Base-by-base conservation (phyloP, 2,888 invertebrate species). In the Biston stratarius region DNA sequence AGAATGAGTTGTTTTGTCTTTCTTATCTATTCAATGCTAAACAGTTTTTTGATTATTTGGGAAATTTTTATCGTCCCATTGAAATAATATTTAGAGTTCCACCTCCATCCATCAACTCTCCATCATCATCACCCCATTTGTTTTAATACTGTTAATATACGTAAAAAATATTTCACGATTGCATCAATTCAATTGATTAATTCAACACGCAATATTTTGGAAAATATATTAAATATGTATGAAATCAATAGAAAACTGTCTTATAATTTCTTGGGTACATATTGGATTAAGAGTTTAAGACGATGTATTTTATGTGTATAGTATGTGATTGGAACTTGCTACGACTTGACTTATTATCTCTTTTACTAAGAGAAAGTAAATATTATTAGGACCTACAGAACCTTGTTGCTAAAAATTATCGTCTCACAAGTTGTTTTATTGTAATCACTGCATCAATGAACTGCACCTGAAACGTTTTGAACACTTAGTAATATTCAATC, bases 391-490 rank as follows among this genome's bases (percentile, higher is more conserved):
- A 55, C 7, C 15, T 33, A 57, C 57, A 10, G 57, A 57, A 47
- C 57, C 57, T 6, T 34, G 36, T 14, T 11, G 10, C 7, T 57
- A 10, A 12, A 24, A 57, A 34, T 36, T 5, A 45, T 14, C 7
- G 36, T 44, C 36, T 6, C 33, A 14, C 10, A 24, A 24, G 12
- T 34, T n/a, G 45, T 45, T 47, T 57, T 45, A 36, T 57, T 45
- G 45, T 14, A 14, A 14, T 45, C 44, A 14, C 42, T 24, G 0
- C 6, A 34, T 10, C 14, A 15, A n/a, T 34, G 45, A 34, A 57
- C 45, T n/a, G 42, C 62, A 61, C 61, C 49, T 48, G 61, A 36
- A 53, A 56, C 48, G 34, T 44, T 24, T 49, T 45, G 6, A 64
- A 15, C 24, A 45, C 53, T 59, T 51, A 40, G 40, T 48, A 11